Evolutionary conservation across 2,888 invertebrate species (phyloP).

Genomic region (Campopleginae sp.): DNA sequence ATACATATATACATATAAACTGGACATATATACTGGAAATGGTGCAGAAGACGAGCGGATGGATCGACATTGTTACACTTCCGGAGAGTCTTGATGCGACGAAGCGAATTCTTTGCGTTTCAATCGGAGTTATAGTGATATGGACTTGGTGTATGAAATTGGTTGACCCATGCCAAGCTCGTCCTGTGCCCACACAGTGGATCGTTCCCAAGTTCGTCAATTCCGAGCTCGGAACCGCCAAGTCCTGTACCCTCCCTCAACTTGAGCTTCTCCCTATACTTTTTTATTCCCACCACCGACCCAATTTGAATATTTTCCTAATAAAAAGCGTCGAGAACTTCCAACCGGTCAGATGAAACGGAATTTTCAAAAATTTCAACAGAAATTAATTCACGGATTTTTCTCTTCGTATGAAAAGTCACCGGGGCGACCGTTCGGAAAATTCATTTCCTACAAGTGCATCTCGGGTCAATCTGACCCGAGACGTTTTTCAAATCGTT

Average conservation of each 20-base stretch:
- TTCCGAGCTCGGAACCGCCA: slow-evolving; percentile 1
- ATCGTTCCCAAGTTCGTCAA: slow-evolving; percentile 37
- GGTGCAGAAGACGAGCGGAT: slow-evolving; percentile 77
- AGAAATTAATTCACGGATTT: background rate
- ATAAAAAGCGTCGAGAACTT: background rate
- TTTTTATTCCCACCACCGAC: background rate
- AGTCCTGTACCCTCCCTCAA: background rate
- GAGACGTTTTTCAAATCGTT: too few species aligned
- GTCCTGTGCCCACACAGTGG: slow-evolving; percentile 17
- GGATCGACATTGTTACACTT: slow-evolving; percentile 78
- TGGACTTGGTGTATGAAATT: background rate
- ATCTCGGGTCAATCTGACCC: too few species aligned
- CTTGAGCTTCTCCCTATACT: background rate
- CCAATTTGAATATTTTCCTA: background rate
- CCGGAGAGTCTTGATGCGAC: slow-evolving; percentile 68
- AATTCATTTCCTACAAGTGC: too few species aligned
- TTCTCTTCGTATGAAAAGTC: background rate
- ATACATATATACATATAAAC: background rate
- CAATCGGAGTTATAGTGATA: background rate
- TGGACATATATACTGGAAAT: slow-evolving; percentile 69
- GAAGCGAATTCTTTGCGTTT: slow-evolving; percentile 53
- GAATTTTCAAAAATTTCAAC: background rate
- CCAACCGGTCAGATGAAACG: background rate
- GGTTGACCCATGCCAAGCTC: slow-evolving; percentile 45
- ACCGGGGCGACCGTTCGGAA: too few species aligned